phyloP scores from a whole-genome alignment of 1,140 invertebrate species.

The Ruditapes philippinarum region DNA sequence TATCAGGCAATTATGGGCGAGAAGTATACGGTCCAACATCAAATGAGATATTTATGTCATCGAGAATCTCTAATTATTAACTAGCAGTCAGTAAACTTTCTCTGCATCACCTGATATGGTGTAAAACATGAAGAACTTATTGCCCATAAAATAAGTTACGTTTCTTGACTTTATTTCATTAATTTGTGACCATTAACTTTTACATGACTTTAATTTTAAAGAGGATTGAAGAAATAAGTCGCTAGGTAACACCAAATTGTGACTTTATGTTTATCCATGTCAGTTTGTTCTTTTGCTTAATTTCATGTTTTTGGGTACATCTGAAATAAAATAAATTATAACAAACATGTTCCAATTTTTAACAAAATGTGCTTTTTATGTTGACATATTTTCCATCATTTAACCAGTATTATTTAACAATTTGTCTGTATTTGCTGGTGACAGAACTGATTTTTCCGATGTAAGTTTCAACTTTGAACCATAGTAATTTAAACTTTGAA shows the following conservation, averaged over 20 bases:
- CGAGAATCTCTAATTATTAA: conserved; percentile 25
- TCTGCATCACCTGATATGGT: conserved; percentile 8
- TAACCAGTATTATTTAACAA: neutral
- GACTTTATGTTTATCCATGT: neutral
- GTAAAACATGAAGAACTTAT: neutral
- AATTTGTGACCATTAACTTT: neutral
- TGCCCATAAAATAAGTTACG: neutral
- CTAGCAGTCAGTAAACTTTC: neutral
- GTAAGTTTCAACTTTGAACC: conserved; percentile 31
- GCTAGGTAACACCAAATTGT: conserved; percentile 13
- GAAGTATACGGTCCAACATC: neutral
- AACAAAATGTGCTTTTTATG: neutral
- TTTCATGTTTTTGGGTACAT: neutral
- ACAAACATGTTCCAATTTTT: neutral
- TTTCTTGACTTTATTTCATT: conserved; percentile 15
- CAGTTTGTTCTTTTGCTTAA: neutral
- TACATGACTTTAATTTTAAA: conserved; percentile 26
- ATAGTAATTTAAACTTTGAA: too few species aligned
- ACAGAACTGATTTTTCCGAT: neutral
- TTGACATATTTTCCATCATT: neutral
- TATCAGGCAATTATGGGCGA: neutral
- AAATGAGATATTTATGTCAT: conserved; percentile 9
- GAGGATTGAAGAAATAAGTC: conserved; percentile 10
- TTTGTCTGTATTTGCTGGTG: neutral
- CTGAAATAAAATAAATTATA: neutral